Conservation (phyloP, 2,797 vertebrate genomes). For the Capromys pilorides region DNA sequence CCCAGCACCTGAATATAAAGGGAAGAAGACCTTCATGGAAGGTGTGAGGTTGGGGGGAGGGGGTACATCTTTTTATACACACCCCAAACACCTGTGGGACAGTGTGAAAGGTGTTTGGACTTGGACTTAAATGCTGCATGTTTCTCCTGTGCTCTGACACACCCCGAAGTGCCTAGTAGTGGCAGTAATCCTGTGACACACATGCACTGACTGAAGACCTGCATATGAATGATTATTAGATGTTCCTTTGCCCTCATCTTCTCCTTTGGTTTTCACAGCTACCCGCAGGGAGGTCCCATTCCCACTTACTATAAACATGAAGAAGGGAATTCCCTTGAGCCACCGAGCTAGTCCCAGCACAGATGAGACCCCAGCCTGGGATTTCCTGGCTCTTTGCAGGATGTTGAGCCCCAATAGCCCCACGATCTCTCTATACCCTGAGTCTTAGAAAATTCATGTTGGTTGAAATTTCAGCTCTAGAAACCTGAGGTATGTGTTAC, state of each 20-base stretch:
- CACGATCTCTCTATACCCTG: conserved; percentile 23
- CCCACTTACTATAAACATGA: background rate
- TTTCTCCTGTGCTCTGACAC: background rate
- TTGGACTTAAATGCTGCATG: background rate
- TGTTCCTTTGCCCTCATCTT: background rate
- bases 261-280: background rate
- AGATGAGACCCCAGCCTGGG: background rate
- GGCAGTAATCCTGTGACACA: background rate
- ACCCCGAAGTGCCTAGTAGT: background rate
- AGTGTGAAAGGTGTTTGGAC: background rate
- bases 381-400: background rate
- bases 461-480: conserved; percentile 63
- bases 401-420: background rate
- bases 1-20: background rate
- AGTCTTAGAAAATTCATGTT: conserved; percentile 61
- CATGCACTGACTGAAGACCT: background rate
- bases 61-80: background rate
- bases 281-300: background rate
- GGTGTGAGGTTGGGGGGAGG: background rate
- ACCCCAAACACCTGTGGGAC: background rate
- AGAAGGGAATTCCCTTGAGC: background rate
- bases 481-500: conserved; percentile 69
- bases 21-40: background rate
- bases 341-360: background rate
- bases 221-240: background rate